A percentile compares a stretch with the other conserved stretches of the same genome.
Conservation (phyloP, 2,113 vertebrate species). For the Amazona guildingii region DNA sequence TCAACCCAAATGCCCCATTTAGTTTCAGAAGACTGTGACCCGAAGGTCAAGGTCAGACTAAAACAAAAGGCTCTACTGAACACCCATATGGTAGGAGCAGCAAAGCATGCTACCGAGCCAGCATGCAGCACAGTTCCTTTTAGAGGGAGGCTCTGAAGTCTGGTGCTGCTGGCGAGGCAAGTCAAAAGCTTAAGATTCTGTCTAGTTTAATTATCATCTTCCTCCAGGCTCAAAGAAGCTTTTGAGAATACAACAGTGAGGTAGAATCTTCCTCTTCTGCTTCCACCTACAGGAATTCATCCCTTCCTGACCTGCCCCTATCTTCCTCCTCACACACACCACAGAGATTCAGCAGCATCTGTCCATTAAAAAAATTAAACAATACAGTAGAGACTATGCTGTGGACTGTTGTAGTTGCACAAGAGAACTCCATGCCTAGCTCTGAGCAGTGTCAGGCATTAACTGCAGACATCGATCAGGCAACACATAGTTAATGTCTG, state of each 20-base stretch:
- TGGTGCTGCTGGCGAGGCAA: conserved; percentile 10
- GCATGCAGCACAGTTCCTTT: not conserved
- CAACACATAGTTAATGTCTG: rapidly evolving
- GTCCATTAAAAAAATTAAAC: not conserved
- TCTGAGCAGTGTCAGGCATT: not conserved
- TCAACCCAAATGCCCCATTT: not conserved
- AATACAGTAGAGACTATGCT: rapidly evolving
- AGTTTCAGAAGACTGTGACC: not conserved
- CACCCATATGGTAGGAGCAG: not conserved
- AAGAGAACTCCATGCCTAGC: not conserved
- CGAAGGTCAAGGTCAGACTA: not conserved
- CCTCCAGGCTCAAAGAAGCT: conserved; percentile 45
- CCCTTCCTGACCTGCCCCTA: not conserved
- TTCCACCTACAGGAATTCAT: conserved; percentile 4
- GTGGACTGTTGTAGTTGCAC: not conserved
- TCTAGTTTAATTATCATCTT: conserved; percentile 31
- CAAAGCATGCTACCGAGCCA: not conserved
- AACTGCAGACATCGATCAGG: not conserved
- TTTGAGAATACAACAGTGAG: not conserved
- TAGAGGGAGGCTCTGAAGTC: not conserved
- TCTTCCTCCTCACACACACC: not conserved
- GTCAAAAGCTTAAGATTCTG: conserved; percentile 28
- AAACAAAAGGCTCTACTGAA: not conserved
- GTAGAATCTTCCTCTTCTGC: not conserved
- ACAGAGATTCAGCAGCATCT: not conserved